phyloP scores from a whole-genome alignment of 37 sponge, comb jelly and placozoan genomes.

The Ianthella basta region DNA sequence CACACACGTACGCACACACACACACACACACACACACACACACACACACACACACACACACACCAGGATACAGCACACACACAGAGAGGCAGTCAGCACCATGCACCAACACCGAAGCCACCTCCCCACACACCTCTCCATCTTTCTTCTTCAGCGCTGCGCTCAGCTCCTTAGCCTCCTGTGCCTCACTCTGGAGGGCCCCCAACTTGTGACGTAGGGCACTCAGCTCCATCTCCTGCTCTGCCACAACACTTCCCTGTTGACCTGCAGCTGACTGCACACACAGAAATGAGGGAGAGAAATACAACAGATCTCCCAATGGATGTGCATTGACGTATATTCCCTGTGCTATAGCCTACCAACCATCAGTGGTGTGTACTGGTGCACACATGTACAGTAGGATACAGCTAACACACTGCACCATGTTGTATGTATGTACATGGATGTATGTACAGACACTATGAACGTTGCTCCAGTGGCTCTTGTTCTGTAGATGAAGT shows the following conservation, averaged over 20 bases:
- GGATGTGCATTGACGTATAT: too few species aligned
- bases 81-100: background rate
- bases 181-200: conserved; percentile 30
- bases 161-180: conserved; percentile 19
- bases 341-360: too few species aligned
- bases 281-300: background rate
- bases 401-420: too few species aligned
- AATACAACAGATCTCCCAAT: too few species aligned
- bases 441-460: too few species aligned
- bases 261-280: conserved; percentile 21
- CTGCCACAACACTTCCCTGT: conserved; percentile 33
- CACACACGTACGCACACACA: background rate
- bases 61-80: background rate
- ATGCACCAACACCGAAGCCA: background rate
- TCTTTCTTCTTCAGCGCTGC: conserved; percentile 40
- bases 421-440: too few species aligned
- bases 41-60: too few species aligned
- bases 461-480: too few species aligned
- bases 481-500: too few species aligned
- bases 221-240: conserved; percentile 58
- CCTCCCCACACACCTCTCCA: conserved; percentile 40
- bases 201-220: conserved; percentile 17
- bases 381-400: too few species aligned
- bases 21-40: conserved; percentile 36
- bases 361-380: too few species aligned